Evolutionary conservation across 1,140 invertebrate genomes (phyloP).

Genomic region (Maniola jurtina): DNA sequence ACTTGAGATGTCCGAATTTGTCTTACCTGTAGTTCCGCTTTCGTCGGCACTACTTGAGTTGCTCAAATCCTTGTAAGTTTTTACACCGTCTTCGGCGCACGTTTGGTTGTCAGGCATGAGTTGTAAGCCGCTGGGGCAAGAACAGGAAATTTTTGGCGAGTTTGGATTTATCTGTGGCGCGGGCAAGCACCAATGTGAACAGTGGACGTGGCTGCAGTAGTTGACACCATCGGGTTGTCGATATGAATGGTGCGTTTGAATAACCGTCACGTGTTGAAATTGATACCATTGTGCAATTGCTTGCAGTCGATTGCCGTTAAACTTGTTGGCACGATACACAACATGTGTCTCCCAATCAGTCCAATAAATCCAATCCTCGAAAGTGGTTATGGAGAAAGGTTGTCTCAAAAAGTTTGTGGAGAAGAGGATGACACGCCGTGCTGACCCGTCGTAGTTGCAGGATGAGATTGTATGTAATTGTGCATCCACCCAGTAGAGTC

Average conservation of each 20-base stretch:
- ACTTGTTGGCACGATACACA: conserved; percentile 96
- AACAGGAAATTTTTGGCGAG: conserved; percentile 90
- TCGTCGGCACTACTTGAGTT: too few species aligned
- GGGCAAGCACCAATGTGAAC: conserved; percentile 94
- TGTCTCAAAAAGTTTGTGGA: conserved; percentile 87
- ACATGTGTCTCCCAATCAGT: conserved; percentile 97
- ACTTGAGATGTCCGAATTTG: too few species aligned
- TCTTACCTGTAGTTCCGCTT: too few species aligned
- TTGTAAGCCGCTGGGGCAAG: conserved; percentile 90
- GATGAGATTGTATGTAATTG: conserved; percentile 93
- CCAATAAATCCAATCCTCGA: conserved; percentile 97
- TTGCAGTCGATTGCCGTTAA: conserved; percentile 89
- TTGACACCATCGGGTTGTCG: conserved; percentile 94
- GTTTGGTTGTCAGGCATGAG: conserved; percentile 89
- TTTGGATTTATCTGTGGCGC: conserved; percentile 87
- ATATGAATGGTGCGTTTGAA: conserved; percentile 96
- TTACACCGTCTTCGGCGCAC: conserved; percentile 89
- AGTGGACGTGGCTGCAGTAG: conserved; percentile 95
- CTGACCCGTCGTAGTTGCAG: conserved; percentile 91
- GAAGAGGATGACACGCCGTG: conserved; percentile 87
- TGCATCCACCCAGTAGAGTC: conserved; percentile 97
- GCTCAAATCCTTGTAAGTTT: too few species aligned
- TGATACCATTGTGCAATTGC: conserved; percentile 86
- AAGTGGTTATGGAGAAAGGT: conserved; percentile 96
- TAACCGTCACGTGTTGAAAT: conserved; percentile 95